These are phyloP conservation scores for Drosophila oshimai DNA, from an alignment of 1,140 invertebrate species.

Conservation along the genomic window DNA sequence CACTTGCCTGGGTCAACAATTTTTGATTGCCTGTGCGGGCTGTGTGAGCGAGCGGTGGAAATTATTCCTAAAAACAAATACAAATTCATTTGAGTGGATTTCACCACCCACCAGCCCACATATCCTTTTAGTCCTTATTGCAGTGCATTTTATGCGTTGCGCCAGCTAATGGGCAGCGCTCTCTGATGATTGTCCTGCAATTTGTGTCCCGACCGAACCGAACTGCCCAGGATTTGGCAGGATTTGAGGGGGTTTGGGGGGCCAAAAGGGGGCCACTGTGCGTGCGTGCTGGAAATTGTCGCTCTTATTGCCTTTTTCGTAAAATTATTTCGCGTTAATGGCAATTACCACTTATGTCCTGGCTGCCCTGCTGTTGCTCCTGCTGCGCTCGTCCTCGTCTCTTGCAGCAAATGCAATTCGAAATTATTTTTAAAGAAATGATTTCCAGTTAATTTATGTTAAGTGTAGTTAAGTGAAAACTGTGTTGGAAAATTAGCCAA, in stretches of 20 bases:
- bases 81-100: slow-evolving; percentile 79
- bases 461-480: slow-evolving; percentile 77
- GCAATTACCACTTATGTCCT: slow-evolving; percentile 75
- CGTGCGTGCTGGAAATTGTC: slow-evolving; percentile 71
- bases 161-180: slow-evolving; percentile 49
- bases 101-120: slow-evolving; percentile 35
- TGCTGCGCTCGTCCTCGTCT: slow-evolving; percentile 9
- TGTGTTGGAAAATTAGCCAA: slow-evolving; percentile 67
- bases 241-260: not conserved
- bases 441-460: slow-evolving; percentile 76
- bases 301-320: slow-evolving; percentile 71
- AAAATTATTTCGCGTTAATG: slow-evolving; percentile 80
- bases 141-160: slow-evolving; percentile 63
- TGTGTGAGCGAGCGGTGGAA: slow-evolving; percentile 34
- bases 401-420: slow-evolving; percentile 44
- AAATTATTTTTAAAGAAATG: slow-evolving; percentile 77
- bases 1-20: slow-evolving; percentile 51
- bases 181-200: slow-evolving; percentile 72
- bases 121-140: slow-evolving; percentile 65
- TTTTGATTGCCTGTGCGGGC: slow-evolving; percentile 69
- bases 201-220: slow-evolving; percentile 57
- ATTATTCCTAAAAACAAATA: slow-evolving; percentile 77
- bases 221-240: slow-evolving; percentile 13
- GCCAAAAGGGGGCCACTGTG: slow-evolving; percentile 3
- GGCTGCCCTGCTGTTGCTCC: slow-evolving; percentile 12